Conservation (phyloP, 2,888 invertebrate genomes). For the Trachelus stipa region DNA sequence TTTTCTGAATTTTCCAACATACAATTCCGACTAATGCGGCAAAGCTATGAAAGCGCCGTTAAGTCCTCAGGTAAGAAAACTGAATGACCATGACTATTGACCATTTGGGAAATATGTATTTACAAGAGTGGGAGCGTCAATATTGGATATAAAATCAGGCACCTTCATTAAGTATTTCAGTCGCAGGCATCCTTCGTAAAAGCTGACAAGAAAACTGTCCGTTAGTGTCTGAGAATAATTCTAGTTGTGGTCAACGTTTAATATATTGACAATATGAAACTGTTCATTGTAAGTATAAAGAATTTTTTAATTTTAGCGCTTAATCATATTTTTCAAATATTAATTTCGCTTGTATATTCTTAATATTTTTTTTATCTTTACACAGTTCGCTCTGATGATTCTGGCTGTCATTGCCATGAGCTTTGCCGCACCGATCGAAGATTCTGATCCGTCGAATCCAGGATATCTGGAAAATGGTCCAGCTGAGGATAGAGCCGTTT, state of each 20-base stretch:
- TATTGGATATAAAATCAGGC: neutral
- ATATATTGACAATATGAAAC: slow-evolving; percentile 3
- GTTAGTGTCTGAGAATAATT: neutral
- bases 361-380: neutral
- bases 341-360: neutral
- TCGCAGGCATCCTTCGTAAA: neutral
- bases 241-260: neutral
- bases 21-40: neutral
- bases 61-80: neutral
- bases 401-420: slow-evolving; percentile 6
- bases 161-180: neutral
- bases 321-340: neutral
- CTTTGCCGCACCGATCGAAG: slow-evolving; percentile 17
- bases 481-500: slow-evolving; percentile 5
- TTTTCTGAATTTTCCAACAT: neutral
- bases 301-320: neutral
- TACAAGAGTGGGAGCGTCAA: neutral
- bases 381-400: slow-evolving; percentile 7
- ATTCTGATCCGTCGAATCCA: slow-evolving; percentile 14
- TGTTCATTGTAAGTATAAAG: neutral
- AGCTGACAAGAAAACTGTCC: neutral
- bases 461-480: slow-evolving; percentile 18
- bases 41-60: neutral
- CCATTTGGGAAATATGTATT: neutral
- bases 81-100: neutral